Evolutionary conservation across 2,113 vertebrate genomes (phyloP), one percentile per base, ranked within the genome.

Genomic region (Gobio gobio): DNA sequence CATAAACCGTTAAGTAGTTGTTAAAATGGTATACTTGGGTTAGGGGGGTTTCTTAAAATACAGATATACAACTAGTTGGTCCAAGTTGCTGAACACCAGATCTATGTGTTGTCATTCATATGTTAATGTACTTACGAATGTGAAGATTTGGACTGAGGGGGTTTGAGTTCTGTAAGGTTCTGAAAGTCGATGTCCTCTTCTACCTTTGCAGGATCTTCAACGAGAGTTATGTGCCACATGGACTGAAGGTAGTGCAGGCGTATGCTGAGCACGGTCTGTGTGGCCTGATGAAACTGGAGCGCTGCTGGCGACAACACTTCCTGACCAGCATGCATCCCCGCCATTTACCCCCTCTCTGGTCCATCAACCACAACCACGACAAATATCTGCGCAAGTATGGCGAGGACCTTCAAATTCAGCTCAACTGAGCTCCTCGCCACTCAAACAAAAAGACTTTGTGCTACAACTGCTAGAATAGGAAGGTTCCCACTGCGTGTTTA

Each of bases 291-390:
- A 93, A 95, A 64, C 91, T 99, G 94, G 98, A 99, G 92, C 94
- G 95, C 33, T 96, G 95, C 82, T 99, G 98, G 98, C 93, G 98
- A 49, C 96, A 98, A 91, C 98, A 99, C 91, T 99, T 99, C 91
- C 94, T 99, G 91, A 93, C 93, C 91, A 93, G 91, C 91, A 99
- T 99, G 97, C 93, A 92, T 84, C 98, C 98, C 10, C 94, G 89
- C 54, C 92, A 97, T 92, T 96, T 99, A 49, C 97, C 98, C 1
- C 95, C 96, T 6, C 95, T 97, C 56, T 99, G 98, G 98, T 96
- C 97, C 2, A 95, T 99, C 61, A 92, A 94, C 90, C 97, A 99
- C 89, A 99, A 99, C 92, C 98, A 99, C 88, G 86, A 89, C 88
- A 99, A 99, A 94, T 94, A 99, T 78, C 94, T 99, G 89, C 95